phyloP scores from a whole-genome alignment of 2,113 vertebrate genomes.

The Apteryx mantelli region DNA sequence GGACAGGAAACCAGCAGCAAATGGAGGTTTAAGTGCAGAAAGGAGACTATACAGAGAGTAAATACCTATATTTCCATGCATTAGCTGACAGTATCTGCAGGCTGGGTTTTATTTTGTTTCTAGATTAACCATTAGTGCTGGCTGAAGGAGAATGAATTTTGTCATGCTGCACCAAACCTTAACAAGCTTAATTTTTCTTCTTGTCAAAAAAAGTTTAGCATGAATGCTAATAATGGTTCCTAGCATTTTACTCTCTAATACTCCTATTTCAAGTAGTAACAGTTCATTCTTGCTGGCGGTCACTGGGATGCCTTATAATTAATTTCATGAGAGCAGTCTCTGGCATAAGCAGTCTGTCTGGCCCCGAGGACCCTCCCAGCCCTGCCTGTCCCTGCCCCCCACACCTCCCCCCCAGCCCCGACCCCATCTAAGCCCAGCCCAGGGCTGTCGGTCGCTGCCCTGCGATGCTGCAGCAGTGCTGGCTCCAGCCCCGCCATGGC shows the following conservation, averaged over 20 bases:
- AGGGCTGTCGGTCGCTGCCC: too few relatives aligned
- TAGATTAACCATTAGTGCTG: not conserved
- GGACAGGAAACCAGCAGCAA: constrained; percentile 2
- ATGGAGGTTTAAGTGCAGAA: not conserved
- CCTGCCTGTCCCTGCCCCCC: too few relatives aligned
- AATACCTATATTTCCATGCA: not conserved
- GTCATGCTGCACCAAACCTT: not conserved
- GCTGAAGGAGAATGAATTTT: not conserved
- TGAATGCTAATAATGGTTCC: not conserved
- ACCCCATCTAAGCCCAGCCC: too few relatives aligned
- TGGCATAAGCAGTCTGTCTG: not conserved
- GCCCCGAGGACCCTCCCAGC: not conserved
- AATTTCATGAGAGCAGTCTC: not conserved
- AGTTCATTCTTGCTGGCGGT: not conserved
- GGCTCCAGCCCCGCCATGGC: too few relatives aligned
- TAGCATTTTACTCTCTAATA: not conserved
- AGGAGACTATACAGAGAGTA: not conserved
- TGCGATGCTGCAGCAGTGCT: too few relatives aligned
- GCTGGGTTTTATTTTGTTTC: not conserved
- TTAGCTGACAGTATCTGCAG: not conserved
- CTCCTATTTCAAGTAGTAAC: not conserved
- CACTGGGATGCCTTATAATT: not conserved
- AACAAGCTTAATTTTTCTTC: not conserved
- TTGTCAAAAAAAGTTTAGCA: not conserved
- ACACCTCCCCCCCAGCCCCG: not conserved